These are phyloP conservation scores for Cataglyphis livida DNA, from an alignment of 2,888 invertebrate species.

Conservation along the genomic window DNA sequence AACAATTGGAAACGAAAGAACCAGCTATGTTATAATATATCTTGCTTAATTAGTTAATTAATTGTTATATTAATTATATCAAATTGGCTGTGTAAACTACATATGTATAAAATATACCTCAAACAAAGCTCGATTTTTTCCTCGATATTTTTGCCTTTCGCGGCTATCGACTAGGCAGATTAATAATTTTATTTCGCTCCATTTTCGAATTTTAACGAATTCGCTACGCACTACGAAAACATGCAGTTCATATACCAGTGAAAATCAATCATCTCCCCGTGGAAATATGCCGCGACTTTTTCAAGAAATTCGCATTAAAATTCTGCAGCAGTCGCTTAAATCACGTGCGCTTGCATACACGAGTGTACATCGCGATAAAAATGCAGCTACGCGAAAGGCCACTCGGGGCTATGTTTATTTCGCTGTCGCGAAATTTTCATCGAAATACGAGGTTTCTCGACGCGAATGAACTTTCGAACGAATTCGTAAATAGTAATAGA, in stretches of 20 bases:
- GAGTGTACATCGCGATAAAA: slow-evolving; percentile 26
- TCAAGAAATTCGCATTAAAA: neutral
- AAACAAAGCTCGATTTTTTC: neutral
- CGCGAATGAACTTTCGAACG: slow-evolving; percentile 43
- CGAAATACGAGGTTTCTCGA: slow-evolving; percentile 38
- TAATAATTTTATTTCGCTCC: slow-evolving; percentile 5
- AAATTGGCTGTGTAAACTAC: neutral
- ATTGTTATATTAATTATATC: neutral
- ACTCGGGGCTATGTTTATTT: slow-evolving; percentile 38
- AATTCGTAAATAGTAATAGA: slow-evolving; percentile 29
- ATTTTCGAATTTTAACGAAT: slow-evolving; percentile 5
- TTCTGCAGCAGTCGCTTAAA: slow-evolving; percentile 21
- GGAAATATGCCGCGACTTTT: slow-evolving; percentile 13
- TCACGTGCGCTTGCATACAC: neutral
- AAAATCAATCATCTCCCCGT: slow-evolving; percentile 3
- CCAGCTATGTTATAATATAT: neutral
- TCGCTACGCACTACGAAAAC: slow-evolving; percentile 1
- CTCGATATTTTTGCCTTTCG: slow-evolving; percentile 6
- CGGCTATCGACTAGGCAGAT: slow-evolving; percentile 29
- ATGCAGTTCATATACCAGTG: neutral
- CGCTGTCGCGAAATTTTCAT: slow-evolving; percentile 18
- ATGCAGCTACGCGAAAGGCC: slow-evolving; percentile 12
- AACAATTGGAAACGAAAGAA: slow-evolving; percentile 1
- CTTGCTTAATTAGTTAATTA: slow-evolving; percentile 3
- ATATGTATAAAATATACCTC: neutral